Conservation (phyloP, 2,113 vertebrate genomes). For the Micronycteris hirsuta region DNA sequence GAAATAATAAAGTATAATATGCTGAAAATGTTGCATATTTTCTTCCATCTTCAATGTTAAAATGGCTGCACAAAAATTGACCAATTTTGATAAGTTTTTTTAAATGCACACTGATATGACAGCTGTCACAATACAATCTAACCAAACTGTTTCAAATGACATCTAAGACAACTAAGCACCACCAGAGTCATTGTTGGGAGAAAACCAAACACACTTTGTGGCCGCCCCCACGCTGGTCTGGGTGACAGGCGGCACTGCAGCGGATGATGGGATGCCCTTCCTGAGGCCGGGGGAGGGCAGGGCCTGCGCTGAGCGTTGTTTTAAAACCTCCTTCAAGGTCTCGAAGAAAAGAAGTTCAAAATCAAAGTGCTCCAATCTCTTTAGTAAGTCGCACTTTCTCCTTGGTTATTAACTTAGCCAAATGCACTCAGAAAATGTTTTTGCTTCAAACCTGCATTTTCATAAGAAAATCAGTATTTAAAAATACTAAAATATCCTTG, state of each 20-base stretch:
- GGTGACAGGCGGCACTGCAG: too few species aligned
- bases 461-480: neutral
- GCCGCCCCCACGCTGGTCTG: neutral
- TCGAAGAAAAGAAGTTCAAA: neutral
- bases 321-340: neutral
- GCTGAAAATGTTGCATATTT: too few species aligned
- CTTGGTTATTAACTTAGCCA: neutral
- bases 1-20: too few species aligned
- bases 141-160: too few species aligned
- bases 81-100: too few species aligned
- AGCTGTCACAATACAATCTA: too few species aligned
- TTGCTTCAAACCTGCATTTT: neutral
- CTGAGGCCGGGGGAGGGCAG: neutral
- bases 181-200: too few species aligned
- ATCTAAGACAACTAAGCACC: too few species aligned
- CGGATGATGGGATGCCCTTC: neutral
- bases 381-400: neutral
- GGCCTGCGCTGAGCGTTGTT: neutral
- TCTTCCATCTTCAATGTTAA: too few species aligned
- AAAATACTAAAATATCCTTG: conserved; percentile 10
- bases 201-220: too few species aligned
- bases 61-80: too few species aligned
- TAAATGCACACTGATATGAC: too few species aligned
- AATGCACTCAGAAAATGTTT: neutral
- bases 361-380: neutral